Conservation (phyloP, 2,888 invertebrate species). For the Stegana nigrithorax region DNA sequence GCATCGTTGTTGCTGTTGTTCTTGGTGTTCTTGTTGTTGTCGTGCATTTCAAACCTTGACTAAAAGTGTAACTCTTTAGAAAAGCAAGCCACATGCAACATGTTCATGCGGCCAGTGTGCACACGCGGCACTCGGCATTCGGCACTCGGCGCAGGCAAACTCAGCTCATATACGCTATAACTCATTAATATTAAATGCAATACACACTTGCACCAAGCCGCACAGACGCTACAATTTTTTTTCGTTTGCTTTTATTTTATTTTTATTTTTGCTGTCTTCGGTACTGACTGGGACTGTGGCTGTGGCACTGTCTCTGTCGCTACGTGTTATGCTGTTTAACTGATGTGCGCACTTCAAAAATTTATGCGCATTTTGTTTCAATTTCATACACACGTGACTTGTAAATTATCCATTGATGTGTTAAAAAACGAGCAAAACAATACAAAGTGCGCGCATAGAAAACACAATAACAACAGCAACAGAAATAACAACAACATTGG, state of each 20-base stretch:
- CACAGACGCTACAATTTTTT: background rate
- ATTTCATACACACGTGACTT: conserved; percentile 64
- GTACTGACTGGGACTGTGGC: no score
- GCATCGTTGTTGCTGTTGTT: background rate
- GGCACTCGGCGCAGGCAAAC: no score
- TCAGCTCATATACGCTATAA: conserved; percentile 51
- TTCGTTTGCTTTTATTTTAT: background rate
- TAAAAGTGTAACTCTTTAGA: conserved; percentile 56
- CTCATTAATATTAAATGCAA: conserved; percentile 61
- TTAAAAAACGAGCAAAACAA: conserved; percentile 3
- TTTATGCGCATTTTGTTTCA: conserved; percentile 63
- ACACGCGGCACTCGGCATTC: background rate
- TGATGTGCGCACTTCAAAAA: conserved; percentile 35
- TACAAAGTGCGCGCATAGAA: conserved; percentile 3
- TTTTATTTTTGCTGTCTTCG: no score
- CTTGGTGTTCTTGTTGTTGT: conserved; percentile 38
- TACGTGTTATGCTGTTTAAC: no score
- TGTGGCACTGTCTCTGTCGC: no score
- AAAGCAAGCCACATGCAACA: conserved; percentile 3
- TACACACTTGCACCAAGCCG: background rate
- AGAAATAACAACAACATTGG: conserved; percentile 34
- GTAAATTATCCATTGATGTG: conserved; percentile 61
- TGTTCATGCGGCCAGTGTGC: background rate
- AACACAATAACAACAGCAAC: conserved; percentile 25
- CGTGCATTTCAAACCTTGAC: conserved; percentile 54